phyloP scores from a whole-genome alignment of 92 coral and sea anemone genomes.

The Zoanthus gigantus region DNA sequence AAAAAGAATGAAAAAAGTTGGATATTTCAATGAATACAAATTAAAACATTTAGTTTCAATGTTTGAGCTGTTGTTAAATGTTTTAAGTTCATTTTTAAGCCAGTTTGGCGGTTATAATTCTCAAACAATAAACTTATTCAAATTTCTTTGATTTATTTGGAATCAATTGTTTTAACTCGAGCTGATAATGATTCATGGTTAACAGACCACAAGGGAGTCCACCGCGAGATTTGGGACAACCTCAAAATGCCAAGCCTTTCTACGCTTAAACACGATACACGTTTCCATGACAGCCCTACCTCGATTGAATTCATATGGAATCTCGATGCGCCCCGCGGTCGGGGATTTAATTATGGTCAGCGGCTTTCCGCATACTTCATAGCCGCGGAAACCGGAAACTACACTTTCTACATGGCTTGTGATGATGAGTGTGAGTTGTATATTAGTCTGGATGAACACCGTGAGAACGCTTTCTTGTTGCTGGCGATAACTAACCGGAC shows the following conservation, averaged over 20 bases:
- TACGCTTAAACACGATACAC: conserved; percentile 37
- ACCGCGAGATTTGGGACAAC: conserved; percentile 59
- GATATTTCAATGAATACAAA: too few relatives aligned
- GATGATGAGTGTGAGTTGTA: conserved; percentile 66
- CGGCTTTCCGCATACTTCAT: conserved; percentile 60
- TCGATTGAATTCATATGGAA: conserved; percentile 51
- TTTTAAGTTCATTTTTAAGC: neutral
- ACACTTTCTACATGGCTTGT: conserved; percentile 68
- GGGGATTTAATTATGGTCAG: conserved; percentile 55
- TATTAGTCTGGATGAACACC: conserved; percentile 53
- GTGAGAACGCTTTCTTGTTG: conserved; percentile 25
- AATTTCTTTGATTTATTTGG: too few relatives aligned
- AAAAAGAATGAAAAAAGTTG: too few relatives aligned
- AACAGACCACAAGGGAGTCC: conserved; percentile 66
- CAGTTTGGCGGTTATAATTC: neutral
- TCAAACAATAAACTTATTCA: too few relatives aligned
- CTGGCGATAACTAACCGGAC: conserved; percentile 38
- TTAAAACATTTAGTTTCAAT: too few relatives aligned
- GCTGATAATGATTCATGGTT: neutral
- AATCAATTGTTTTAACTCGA: neutral
- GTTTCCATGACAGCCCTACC: conserved; percentile 51
- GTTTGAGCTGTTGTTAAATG: neutral
- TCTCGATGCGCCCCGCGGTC: conserved; percentile 59
- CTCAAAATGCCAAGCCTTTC: conserved; percentile 8
- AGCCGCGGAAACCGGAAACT: conserved; percentile 69